Evolutionary conservation across 2,888 invertebrate species (phyloP), one percentile per base, ranked within the genome.

Genomic region (Oeneis ivallda): DNA sequence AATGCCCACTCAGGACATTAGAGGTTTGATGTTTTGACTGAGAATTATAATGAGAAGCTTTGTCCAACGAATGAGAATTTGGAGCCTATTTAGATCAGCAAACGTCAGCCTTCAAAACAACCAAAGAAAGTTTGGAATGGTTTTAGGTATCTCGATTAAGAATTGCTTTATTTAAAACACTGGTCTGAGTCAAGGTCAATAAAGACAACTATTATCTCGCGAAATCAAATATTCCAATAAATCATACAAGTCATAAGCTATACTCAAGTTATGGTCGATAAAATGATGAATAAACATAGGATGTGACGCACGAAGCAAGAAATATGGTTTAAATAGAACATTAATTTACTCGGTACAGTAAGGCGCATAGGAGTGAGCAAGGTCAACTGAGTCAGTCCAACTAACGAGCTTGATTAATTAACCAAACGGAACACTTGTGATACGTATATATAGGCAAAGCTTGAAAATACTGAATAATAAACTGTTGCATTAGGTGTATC

Each of bases 371-470:
- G 4, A 26, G 49, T 19, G 43, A 11, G 49, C 60, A 64, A 67
- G 67, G 67, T 52, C 67, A 41, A 9, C 26, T 64, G 64, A 67
- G 32, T 39, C 43, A 60, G 45, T 11, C 32, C 41, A 10, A 11
- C 17, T 57, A 58, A 52, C 49, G 49, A 50, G 60, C 17, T 58
- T 37, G 60, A 60, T 60, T 60, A 50, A 60, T 60, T 60, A 60
- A 60, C 50, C 19, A 39, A 60, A 65, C 61, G 19, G 56, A 63
- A 49, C 19, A 63, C 39, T 19, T 17, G 39, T 17, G 13, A 37
- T 60, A 60, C 58, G 17, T 13, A 15, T 19, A 37, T 37, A 9
- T 37, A 37, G 37, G 37, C 39, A n/a, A 10, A 56, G 8, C 56
- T 56, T 13, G 13, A 39, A 56, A 13, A 56, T 41, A 19, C 41